These are phyloP conservation scores for Papilio demoleus DNA, from an alignment of 2,888 invertebrate species.

Conservation along the genomic window DNA sequence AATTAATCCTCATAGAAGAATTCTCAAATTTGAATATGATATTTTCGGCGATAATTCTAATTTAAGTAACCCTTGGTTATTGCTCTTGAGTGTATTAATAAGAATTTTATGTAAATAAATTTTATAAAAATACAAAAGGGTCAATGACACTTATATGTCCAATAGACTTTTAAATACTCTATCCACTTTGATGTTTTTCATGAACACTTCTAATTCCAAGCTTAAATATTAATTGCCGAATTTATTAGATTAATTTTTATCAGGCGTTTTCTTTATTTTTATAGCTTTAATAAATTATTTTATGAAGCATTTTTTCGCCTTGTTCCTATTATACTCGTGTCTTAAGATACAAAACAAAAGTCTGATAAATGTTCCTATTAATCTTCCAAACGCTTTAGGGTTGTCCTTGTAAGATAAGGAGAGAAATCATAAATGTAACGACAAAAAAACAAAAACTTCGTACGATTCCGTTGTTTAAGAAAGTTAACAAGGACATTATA, in stretches of 20 bases:
- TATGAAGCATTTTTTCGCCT: conserved; percentile 4
- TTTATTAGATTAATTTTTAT: background rate
- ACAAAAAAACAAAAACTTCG: conserved; percentile 33
- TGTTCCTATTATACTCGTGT: conserved; percentile 14
- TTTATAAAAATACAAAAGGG: background rate
- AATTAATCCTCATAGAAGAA: too few relatives aligned
- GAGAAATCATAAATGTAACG: conserved; percentile 42
- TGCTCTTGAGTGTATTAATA: background rate
- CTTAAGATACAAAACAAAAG: conserved; percentile 70
- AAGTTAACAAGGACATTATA: conserved; percentile 32
- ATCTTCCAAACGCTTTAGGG: conserved; percentile 63
- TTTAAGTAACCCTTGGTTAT: too few relatives aligned
- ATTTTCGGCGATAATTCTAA: too few relatives aligned
- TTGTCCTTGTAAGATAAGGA: conserved; percentile 53
- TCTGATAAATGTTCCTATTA: conserved; percentile 76
- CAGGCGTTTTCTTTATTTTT: background rate
- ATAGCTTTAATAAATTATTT: conserved; percentile 8
- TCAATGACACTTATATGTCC: too few relatives aligned
- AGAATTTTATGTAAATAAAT: background rate
- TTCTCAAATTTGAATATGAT: too few relatives aligned
- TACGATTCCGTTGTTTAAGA: conserved; percentile 33
- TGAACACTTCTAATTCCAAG: too few relatives aligned
- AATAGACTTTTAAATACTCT: background rate
- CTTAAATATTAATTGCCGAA: background rate
- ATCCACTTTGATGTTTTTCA: background rate